Conservation (phyloP, 2,797 vertebrate genomes). For the Fratercula arctica region DNA sequence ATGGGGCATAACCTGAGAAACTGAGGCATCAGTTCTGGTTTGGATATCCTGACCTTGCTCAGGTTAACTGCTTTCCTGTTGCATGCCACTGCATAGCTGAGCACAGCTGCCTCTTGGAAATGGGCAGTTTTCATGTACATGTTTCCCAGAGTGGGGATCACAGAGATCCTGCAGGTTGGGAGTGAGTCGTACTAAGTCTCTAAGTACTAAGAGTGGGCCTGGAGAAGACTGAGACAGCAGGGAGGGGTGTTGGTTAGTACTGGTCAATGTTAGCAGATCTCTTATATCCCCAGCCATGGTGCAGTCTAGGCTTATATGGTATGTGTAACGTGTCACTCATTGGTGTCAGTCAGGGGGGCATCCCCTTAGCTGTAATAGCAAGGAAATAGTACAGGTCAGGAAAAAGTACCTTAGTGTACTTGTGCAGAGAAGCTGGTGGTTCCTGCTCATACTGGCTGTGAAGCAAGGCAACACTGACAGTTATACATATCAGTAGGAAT, state of each 20-base stretch:
- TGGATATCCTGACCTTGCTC: neutral
- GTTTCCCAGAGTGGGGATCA: neutral
- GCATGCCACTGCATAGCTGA: neutral
- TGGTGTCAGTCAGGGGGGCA: neutral
- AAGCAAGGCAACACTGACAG: neutral
- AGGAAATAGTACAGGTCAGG: neutral
- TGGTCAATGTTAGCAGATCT: neutral
- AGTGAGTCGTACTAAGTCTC: neutral
- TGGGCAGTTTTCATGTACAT: accelerated
- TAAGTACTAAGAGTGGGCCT: neutral
- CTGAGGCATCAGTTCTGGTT: neutral
- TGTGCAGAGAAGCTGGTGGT: neutral
- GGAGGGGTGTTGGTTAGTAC: neutral
- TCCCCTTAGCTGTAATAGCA: neutral
- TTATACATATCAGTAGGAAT: accelerated
- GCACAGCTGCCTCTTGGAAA: neutral
- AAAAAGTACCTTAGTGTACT: neutral
- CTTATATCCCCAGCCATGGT: neutral
- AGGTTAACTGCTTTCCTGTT: neutral
- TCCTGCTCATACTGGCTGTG: neutral
- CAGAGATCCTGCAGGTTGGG: accelerated
- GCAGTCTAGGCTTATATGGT: neutral
- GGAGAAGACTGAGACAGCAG: neutral
- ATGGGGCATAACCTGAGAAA: neutral
- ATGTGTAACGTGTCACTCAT: accelerated